phyloP scores from a whole-genome alignment of 2,888 invertebrate genomes.

The Aspidiotus destructor region DNA sequence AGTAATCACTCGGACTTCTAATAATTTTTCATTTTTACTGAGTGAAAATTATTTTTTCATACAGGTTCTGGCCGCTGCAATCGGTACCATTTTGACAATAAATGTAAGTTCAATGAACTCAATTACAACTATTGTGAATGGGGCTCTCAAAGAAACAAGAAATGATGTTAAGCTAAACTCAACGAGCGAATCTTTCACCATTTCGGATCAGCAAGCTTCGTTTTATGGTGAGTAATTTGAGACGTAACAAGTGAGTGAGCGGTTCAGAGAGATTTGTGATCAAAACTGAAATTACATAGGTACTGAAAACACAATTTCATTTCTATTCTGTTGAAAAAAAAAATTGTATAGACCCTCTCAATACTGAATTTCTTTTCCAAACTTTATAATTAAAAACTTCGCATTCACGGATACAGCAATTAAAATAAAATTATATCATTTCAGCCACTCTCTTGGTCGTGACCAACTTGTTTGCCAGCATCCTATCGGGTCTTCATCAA shows the following conservation, averaged over 20 bases:
- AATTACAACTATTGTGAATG: constrained; percentile 13
- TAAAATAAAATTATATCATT: background rate
- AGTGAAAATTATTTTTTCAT: too few species aligned
- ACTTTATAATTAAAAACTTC: too few species aligned
- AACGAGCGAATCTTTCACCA: background rate
- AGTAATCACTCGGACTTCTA: too few species aligned
- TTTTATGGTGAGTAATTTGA: constrained; percentile 9
- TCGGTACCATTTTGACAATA: constrained; percentile 12
- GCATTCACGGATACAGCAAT: too few species aligned
- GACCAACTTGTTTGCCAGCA: constrained; percentile 8
- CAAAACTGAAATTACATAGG: too few species aligned
- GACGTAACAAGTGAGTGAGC: background rate
- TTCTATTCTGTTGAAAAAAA: too few species aligned
- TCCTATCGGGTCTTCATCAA: constrained; percentile 13
- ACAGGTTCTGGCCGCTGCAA: constrained; percentile 11
- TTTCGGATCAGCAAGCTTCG: constrained; percentile 10
- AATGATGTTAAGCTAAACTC: background rate
- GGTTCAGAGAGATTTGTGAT: too few species aligned
- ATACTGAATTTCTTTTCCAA: too few species aligned
- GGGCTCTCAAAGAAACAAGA: constrained; percentile 7
- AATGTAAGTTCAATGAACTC: constrained; percentile 14
- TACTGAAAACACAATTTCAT: too few species aligned
- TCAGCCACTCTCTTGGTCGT: constrained; percentile 14
- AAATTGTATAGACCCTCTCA: too few species aligned
- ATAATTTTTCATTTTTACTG: too few species aligned